Base-by-base conservation (phyloP, 2,797 vertebrate species). In the Rhinella marina region DNA sequence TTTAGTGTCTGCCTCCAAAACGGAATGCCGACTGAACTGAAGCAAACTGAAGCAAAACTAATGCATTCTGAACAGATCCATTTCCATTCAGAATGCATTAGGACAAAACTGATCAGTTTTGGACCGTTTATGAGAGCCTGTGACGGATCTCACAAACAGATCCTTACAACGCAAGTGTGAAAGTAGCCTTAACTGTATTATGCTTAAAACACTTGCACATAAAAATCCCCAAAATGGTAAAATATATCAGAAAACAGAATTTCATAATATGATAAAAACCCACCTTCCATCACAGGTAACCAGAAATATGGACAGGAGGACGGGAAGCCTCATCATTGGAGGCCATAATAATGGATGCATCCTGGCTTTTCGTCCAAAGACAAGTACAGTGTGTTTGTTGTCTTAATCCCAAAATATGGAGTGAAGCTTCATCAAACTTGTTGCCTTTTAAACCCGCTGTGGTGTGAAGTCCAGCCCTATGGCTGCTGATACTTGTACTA, bases 221-320 rank as follows among this genome's bases (percentile, higher is more conserved):
- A 19, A 4, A 75, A 3, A 12, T 10, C n/a, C 21, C 12, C 10
- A 75, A 1, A 48, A 50, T 70, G 27, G 5, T 29, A 7, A 75
- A 13, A 19, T 4, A 76, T 52, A 11, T n/a, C 7, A 52, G 14
- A 52, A 50, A 77, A 77, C 25, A 52, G 1, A 23, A n/a, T 50
- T 6, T 41, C 0, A 41, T 7, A 41, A 48, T 73, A 23, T 21
- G 3, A 52, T 75, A 1, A 52, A 13, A 5, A 54, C 75, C 6
- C 25, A 77, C 75, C 75, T 77, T 6, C 48, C 50, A 25, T 77
- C 48, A 77, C 75, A 77, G 48, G 50, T 54, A 54, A 54, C 75
- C 75, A 77, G 13, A 16, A 77, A 16, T 54, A 25, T 77, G 50
- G 50, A 52, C n/a, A 77, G 41, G 2, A 54, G 11, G 10, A n/a